Evolutionary conservation across 2,113 vertebrate genomes (phyloP).

Genomic region (Bubo scandiacus): DNA sequence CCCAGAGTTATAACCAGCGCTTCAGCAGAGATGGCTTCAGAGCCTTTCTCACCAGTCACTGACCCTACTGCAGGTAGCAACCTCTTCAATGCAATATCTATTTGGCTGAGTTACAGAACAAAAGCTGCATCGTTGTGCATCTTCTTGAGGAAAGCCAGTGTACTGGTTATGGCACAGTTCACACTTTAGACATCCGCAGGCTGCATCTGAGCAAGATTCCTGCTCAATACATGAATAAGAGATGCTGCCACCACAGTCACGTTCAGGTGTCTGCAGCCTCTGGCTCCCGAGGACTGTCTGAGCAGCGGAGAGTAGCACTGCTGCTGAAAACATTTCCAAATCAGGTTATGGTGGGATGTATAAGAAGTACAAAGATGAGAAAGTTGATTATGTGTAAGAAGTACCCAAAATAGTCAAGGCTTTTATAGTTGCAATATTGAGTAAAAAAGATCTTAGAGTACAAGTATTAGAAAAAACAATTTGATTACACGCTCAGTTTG

Average conservation of each 20-base stretch:
- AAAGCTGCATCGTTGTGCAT: background rate
- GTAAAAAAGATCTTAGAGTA: background rate
- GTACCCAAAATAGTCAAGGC: background rate
- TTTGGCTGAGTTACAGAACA: background rate
- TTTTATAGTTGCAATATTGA: background rate
- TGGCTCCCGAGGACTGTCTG: too few relatives aligned
- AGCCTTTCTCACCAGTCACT: background rate
- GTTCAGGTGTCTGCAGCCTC: background rate
- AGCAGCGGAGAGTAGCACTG: background rate
- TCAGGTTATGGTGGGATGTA: background rate
- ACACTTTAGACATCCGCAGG: background rate
- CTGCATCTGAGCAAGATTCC: background rate
- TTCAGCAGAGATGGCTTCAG: background rate
- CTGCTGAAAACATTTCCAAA: background rate
- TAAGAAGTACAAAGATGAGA: background rate
- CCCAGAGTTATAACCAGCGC: too few relatives aligned
- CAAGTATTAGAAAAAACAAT: background rate
- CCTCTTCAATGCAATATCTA: background rate
- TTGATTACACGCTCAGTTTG: background rate
- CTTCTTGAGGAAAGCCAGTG: background rate
- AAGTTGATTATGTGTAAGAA: background rate
- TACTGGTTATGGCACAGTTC: background rate
- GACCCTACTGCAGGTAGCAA: background rate
- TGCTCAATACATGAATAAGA: background rate
- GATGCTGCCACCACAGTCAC: background rate